Percentiles rank a stretch among this genome's conserved stretches.
These are phyloP conservation scores for Periophthalmodon schlosseri DNA, from an alignment of 2,113 vertebrate species.

Conservation along the genomic window DNA sequence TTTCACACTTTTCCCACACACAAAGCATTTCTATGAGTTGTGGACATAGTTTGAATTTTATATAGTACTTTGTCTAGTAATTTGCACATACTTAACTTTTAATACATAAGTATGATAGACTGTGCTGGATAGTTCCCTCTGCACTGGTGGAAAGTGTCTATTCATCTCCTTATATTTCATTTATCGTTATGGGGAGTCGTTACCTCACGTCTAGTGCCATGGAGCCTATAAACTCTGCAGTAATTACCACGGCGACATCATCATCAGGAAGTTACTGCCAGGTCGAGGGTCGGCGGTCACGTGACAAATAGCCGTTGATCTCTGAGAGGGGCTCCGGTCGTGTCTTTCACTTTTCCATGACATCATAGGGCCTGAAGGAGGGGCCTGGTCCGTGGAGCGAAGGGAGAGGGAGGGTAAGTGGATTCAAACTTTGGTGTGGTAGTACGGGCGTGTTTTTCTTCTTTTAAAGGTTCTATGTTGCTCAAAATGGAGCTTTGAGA, in stretches of 20 bases:
- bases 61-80: not conserved
- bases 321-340: conserved; percentile 15
- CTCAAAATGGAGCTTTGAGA: no score
- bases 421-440: no score
- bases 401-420: not conserved
- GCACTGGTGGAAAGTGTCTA: not conserved
- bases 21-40: no score
- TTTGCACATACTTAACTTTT: not conserved
- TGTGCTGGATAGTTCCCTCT: not conserved
- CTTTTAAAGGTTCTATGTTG: no score
- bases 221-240: conserved; percentile 32
- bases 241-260: conserved; percentile 43
- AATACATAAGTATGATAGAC: not conserved
- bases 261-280: conserved; percentile 42
- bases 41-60: no score
- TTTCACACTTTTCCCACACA: no score
- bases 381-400: not conserved
- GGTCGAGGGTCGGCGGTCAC: conserved; percentile 30
- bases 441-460: no score
- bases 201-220: conserved; percentile 23
- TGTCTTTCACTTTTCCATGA: conserved; percentile 54
- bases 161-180: conserved; percentile 15
- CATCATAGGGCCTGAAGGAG: conserved; percentile 35
- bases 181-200: conserved; percentile 39
- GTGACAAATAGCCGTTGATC: not conserved